These are phyloP conservation scores for Sebastes hopkinsi DNA, from an alignment of 2,797 vertebrate species.

Conservation along the genomic window DNA sequence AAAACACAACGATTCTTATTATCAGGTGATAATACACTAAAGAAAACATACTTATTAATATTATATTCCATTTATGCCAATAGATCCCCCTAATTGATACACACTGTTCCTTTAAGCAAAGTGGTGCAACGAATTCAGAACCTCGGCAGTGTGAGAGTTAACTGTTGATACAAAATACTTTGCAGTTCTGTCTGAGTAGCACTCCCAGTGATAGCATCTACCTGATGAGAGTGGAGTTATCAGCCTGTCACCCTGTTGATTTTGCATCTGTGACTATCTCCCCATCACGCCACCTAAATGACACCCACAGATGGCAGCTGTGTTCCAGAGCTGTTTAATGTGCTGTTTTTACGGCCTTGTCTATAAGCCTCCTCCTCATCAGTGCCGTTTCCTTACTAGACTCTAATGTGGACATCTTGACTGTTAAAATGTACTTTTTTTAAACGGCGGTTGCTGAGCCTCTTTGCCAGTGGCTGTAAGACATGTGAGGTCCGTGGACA, in stretches of 20 bases:
- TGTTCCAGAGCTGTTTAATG: slow-evolving; percentile 51
- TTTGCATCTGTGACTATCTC: slow-evolving; percentile 59
- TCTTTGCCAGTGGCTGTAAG: slow-evolving; percentile 7
- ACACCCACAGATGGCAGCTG: slow-evolving; percentile 63
- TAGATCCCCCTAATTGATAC: no score
- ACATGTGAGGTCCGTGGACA: neutral
- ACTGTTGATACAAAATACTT: slow-evolving; percentile 26
- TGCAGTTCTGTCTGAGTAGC: slow-evolving; percentile 20
- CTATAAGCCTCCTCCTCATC: slow-evolving; percentile 23
- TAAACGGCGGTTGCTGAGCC: neutral
- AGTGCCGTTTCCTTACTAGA: slow-evolving; percentile 12
- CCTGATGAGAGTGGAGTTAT: slow-evolving; percentile 48
- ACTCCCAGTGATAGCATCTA: slow-evolving; percentile 32
- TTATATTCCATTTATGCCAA: no score
- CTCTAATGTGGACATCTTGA: slow-evolving; percentile 17
- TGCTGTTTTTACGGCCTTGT: slow-evolving; percentile 37
- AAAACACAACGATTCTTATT: no score
- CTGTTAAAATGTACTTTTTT: neutral
- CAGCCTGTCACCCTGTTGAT: slow-evolving; percentile 49
- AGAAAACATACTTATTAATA: no score
- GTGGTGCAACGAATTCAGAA: slow-evolving; percentile 15
- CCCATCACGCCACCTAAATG: slow-evolving; percentile 43
- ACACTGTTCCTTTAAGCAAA: neutral
- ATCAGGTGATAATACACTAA: no score
- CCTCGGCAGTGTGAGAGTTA: neutral